Conservation (phyloP, 2,113 vertebrate species). For the Burhinus oedicnemus region DNA sequence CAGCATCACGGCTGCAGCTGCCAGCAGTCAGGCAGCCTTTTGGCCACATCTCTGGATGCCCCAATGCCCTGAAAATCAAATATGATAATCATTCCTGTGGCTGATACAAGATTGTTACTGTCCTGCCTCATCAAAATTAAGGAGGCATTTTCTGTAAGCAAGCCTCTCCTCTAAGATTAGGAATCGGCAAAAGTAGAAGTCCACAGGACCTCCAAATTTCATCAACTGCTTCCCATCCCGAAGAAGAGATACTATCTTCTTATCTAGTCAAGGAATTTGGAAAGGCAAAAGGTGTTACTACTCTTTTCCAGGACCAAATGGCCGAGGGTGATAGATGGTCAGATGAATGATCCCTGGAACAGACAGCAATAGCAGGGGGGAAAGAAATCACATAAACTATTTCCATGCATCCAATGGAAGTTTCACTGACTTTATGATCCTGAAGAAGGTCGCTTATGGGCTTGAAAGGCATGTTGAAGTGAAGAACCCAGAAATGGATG, state of each 20-base stretch:
- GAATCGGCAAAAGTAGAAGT: neutral
- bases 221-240: neutral
- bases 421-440: neutral
- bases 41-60: neutral
- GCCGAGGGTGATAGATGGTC: neutral
- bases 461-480: neutral
- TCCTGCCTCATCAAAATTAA: neutral
- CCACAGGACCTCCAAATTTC: neutral
- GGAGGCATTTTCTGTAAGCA: neutral
- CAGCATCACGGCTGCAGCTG: neutral
- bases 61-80: neutral
- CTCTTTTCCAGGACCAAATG: slow-evolving; percentile 36
- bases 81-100: neutral
- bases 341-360: neutral
- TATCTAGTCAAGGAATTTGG: slow-evolving; percentile 25
- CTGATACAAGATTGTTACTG: neutral
- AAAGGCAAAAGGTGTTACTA: slow-evolving; percentile 41
- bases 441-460: neutral
- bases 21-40: neutral
- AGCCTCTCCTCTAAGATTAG: neutral
- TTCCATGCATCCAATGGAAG: neutral
- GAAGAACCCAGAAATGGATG: neutral
- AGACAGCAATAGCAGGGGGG: neutral
- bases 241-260: slow-evolving; percentile 19
- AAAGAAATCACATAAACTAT: neutral